Conservation (phyloP, 2,888 invertebrate genomes). For the Yponomeuta cagnagella region DNA sequence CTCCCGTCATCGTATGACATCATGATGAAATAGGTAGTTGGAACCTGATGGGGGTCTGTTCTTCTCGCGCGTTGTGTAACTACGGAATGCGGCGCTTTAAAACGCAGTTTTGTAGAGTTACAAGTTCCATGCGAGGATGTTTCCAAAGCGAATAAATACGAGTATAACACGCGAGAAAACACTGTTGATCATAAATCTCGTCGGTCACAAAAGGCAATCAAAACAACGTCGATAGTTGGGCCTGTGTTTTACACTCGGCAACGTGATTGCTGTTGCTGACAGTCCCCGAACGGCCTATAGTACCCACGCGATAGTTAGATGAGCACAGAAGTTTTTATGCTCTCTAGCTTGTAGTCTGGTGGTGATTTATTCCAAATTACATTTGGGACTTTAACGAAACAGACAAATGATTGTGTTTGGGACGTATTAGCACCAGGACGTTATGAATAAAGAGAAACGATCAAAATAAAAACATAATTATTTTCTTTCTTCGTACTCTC, state of each 20-base stretch:
- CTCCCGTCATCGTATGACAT: too few relatives aligned
- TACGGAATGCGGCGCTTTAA: not conserved
- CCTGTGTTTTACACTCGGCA: not conserved
- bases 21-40: too few relatives aligned
- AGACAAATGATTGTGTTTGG: not conserved
- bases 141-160: not conserved
- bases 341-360: not conserved
- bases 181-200: not conserved
- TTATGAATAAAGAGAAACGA: not conserved
- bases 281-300: not conserved
- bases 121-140: not conserved
- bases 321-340: not conserved
- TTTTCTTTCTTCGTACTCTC: too few relatives aligned
- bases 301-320: not conserved
- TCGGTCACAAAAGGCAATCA: slow-evolving; percentile 1
- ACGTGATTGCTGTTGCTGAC: not conserved
- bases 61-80: too few relatives aligned
- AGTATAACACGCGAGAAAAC: not conserved
- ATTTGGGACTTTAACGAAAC: too few relatives aligned
- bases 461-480: not conserved
- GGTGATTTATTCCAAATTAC: too few relatives aligned
- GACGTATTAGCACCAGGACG: not conserved
- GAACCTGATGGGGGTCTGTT: too few relatives aligned
- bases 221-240: not conserved
- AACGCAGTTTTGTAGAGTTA: not conserved